Evolutionary conservation across 1,140 invertebrate genomes (phyloP).

Genomic region (Hyles vespertilio): DNA sequence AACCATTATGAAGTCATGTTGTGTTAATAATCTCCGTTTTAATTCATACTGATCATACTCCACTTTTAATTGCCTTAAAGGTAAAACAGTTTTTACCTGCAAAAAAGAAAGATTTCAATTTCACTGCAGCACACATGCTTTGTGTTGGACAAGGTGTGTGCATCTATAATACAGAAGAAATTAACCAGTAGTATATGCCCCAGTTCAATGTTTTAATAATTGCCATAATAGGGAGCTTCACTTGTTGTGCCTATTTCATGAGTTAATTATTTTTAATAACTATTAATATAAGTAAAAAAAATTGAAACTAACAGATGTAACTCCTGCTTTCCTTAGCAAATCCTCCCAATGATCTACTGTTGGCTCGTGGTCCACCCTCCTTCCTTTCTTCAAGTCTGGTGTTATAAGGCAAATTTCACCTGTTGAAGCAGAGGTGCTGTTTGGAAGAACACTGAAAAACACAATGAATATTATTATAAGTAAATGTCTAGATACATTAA

Average conservation of each 20-base stretch:
- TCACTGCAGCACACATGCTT: neutral
- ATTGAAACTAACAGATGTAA: slow-evolving; percentile 63
- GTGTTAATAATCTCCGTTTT: slow-evolving; percentile 76
- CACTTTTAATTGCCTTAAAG: slow-evolving; percentile 78
- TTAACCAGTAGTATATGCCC: too few species aligned
- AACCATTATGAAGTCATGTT: slow-evolving; percentile 80
- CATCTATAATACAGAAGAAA: too few species aligned
- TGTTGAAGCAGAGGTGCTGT: slow-evolving; percentile 52
- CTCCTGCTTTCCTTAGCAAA: slow-evolving; percentile 67
- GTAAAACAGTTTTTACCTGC: slow-evolving; percentile 71
- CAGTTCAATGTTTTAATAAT: too few species aligned
- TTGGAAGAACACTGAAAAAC: slow-evolving; percentile 51
- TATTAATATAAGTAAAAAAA: neutral
- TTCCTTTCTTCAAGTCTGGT: slow-evolving; percentile 72
- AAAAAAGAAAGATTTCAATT: slow-evolving; percentile 19
- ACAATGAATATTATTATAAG: neutral
- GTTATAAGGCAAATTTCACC: slow-evolving; percentile 77
- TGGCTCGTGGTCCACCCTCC: slow-evolving; percentile 77
- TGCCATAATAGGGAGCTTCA: too few species aligned
- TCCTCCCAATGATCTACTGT: slow-evolving; percentile 78
- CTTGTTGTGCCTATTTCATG: too few species aligned
- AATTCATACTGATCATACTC: slow-evolving; percentile 82
- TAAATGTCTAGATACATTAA: too few species aligned
- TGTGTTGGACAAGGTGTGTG: too few species aligned
- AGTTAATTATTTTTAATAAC: neutral